These are phyloP conservation scores for Lates calcarifer DNA, from an alignment of 2,113 vertebrate genomes.

Conservation along the genomic window DNA sequence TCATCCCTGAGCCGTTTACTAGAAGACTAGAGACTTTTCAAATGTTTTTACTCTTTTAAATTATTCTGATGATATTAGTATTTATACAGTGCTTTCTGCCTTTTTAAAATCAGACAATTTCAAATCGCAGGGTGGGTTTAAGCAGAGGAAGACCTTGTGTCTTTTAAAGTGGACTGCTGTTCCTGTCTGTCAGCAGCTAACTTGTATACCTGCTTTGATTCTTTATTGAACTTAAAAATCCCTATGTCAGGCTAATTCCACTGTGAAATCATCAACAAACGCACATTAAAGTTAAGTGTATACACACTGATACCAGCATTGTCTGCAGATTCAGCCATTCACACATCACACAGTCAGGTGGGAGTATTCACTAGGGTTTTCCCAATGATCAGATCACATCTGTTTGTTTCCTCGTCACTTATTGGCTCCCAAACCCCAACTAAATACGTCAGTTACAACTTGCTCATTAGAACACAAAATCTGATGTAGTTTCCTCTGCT, in stretches of 20 bases:
- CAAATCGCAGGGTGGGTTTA: background rate
- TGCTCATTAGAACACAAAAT: background rate
- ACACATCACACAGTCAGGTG: too few relatives aligned
- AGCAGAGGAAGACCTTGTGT: background rate
- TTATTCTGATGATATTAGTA: background rate
- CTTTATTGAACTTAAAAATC: background rate
- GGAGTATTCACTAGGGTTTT: too few relatives aligned
- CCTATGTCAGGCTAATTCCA: background rate
- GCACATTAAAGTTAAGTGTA: background rate
- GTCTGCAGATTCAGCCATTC: too few relatives aligned
- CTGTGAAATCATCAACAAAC: background rate
- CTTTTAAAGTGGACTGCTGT: conserved; percentile 4
- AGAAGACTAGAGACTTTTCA: too few relatives aligned
- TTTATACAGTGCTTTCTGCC: background rate
- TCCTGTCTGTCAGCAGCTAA: background rate
- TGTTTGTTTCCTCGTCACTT: background rate
- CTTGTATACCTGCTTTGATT: background rate
- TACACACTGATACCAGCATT: too few relatives aligned
- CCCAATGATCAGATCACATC: too few relatives aligned
- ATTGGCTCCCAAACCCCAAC: background rate
- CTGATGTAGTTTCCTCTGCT: background rate
- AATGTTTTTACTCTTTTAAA: background rate
- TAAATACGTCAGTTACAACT: background rate
- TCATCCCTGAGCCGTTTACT: too few relatives aligned
- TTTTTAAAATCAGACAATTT: background rate